Evolutionary conservation across 2,888 invertebrate species (phyloP).

Genomic region (Pachycephus smyrnensis): DNA sequence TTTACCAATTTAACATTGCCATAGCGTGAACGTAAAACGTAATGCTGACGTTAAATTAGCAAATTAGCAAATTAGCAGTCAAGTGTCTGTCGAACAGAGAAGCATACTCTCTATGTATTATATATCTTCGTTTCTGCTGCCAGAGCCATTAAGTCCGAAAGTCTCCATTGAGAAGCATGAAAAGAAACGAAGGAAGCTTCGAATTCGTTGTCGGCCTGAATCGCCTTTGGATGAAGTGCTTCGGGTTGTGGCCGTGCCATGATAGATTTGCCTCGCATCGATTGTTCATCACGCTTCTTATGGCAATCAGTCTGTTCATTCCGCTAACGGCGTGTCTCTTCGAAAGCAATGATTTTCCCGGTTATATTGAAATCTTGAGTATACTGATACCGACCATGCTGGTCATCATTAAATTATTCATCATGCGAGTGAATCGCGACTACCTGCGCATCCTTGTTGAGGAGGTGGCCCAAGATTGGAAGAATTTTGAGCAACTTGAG

Average conservation of each 20-base stretch:
- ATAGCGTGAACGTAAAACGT: too few species aligned
- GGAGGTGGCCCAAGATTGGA: constrained; percentile 15
- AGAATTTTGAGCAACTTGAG: not conserved
- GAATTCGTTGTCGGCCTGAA: constrained; percentile 15
- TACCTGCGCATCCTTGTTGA: constrained; percentile 6
- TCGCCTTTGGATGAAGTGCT: constrained; percentile 14
- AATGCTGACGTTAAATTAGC: too few species aligned
- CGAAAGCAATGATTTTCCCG: not conserved
- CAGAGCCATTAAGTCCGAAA: too few species aligned
- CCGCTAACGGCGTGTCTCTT: constrained; percentile 12
- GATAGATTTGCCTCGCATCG: constrained; percentile 14
- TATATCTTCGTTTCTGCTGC: too few species aligned
- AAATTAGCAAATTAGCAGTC: too few species aligned
- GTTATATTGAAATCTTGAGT: constrained; percentile 6
- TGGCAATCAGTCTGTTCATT: constrained; percentile 8
- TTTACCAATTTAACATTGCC: too few species aligned
- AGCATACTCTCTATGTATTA: too few species aligned
- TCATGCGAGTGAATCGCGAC: constrained; percentile 2
- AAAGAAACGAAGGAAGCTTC: constrained; percentile 5
- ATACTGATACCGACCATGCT: constrained; percentile 7
- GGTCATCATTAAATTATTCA: constrained; percentile 7
- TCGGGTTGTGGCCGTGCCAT: constrained; percentile 25
- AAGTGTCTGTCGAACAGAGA: too few species aligned
- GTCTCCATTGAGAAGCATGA: not conserved
- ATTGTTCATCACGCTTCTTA: constrained; percentile 1